Base-by-base conservation (phyloP, 2,888 invertebrate species). In the Drosophila helvetica region DNA sequence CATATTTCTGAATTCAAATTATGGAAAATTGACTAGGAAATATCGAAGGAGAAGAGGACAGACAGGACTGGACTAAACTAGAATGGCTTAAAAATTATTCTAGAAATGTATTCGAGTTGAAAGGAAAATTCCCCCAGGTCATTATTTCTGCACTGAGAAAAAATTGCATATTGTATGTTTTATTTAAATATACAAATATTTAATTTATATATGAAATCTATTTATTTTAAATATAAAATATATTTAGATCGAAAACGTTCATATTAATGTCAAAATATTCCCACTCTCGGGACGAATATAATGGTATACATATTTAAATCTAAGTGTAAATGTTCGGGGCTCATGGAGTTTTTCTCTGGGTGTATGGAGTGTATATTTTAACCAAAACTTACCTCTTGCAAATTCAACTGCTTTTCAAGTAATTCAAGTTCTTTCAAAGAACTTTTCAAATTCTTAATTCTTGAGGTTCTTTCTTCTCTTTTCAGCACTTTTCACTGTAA, bases 401-500 rank as follows among this genome's bases (percentile, higher is more conserved):
- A 38, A 15, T 27, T 4, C 18, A 48, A 48, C 1, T 10, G 12
- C 12, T 10, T 9, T 38, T 1, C 38, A 12, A 17, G 27, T 59
- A 12, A 43, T 17, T 27, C 0, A 42, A 61, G 38, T 46, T 9
- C 38, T 18, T 7, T n/a, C 7, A n/a, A 38, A 38, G 15, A 45
- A 12, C 25, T 50, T 9, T 22, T 10, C 7, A 42, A 27, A 27
- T 25, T 33, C 30, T n/a, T 12, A 12, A 25, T 22, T 45, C 2
- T 5, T 22, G 10, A 27, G 12, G 53, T 27, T 42, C 22, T 19
- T 33, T 51, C 38, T n/a, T 53, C 38, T 46, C 50, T 51, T 72
- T 71, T 25, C 38, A 43, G 12, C 59, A 62, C 25, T 15, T 46
- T 27, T 57, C 33, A 47, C 65, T 47, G 30, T 50, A 69, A 58